Percentiles rank a stretch among this genome's conserved stretches.
phyloP scores from a whole-genome alignment of 2,113 vertebrate genomes.

The Dicentrarchus labrax region DNA sequence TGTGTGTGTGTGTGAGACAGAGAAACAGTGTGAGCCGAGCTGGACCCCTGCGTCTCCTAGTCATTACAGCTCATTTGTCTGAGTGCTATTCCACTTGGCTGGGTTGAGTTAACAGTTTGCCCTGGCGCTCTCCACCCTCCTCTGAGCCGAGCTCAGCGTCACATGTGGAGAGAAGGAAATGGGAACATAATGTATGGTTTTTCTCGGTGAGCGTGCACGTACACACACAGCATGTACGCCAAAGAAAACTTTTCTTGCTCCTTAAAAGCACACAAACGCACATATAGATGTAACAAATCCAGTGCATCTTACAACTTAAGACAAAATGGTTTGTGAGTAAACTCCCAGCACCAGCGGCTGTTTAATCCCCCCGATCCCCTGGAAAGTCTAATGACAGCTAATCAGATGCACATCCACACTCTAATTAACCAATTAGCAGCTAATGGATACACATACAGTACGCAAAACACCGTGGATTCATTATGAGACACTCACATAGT shows the following conservation, averaged over 20 bases:
- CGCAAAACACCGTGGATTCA: slow-evolving; percentile 52
- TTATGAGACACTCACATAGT: slow-evolving; percentile 36
- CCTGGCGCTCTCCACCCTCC: slow-evolving; percentile 64
- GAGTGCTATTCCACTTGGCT: slow-evolving; percentile 82
- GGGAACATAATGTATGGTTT: slow-evolving; percentile 46
- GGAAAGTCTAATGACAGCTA: slow-evolving; percentile 74
- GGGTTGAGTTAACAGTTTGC: slow-evolving; percentile 79
- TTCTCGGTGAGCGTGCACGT: neutral
- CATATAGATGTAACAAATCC: neutral
- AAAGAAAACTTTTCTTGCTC: slow-evolving; percentile 19
- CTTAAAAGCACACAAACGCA: neutral
- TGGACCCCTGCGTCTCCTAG: slow-evolving; percentile 71
- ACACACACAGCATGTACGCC: neutral
- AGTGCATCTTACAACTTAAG: neutral
- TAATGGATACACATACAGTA: slow-evolving; percentile 70
- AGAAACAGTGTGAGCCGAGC: slow-evolving; percentile 64
- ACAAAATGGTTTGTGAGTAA: slow-evolving; percentile 33
- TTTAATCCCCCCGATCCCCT: slow-evolving; percentile 57
- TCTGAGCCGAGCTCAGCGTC: slow-evolving; percentile 57
- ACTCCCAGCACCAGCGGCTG: slow-evolving; percentile 27
- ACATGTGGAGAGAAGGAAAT: slow-evolving; percentile 59
- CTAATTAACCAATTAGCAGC: slow-evolving; percentile 78
- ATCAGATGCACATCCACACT: slow-evolving; percentile 75
- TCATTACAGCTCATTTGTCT: slow-evolving; percentile 84
- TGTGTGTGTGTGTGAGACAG: slow-evolving; percentile 38